Evolutionary conservation across 2,113 vertebrate genomes (phyloP).

Genomic region (Aegypius monachus): DNA sequence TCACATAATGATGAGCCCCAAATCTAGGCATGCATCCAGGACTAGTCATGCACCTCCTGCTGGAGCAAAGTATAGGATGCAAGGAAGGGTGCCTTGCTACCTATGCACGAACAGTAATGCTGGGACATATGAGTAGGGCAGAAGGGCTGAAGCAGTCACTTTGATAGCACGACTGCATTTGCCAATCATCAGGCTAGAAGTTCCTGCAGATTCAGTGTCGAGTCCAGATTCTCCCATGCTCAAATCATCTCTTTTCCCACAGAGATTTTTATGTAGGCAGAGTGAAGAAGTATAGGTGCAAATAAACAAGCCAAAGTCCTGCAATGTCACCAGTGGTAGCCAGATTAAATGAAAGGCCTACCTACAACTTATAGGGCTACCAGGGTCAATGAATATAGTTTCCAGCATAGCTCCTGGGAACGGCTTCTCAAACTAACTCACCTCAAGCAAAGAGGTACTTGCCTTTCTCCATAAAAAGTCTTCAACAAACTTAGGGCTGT

Average conservation of each 20-base stretch:
- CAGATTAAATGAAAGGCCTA: neutral
- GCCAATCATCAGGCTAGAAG: neutral
- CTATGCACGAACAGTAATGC: rapidly evolving
- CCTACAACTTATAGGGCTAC: neutral
- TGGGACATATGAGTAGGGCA: neutral
- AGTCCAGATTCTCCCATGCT: neutral
- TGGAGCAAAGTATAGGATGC: neutral
- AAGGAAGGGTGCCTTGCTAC: neutral
- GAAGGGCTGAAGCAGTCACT: neutral
- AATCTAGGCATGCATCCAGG: neutral
- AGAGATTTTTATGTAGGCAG: neutral
- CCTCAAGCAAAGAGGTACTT: neutral
- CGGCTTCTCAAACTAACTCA: neutral
- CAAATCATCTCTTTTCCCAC: neutral
- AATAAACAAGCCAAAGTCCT: neutral
- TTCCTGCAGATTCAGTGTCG: neutral
- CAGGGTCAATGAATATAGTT: neutral
- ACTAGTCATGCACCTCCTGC: neutral
- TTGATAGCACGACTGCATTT: neutral
- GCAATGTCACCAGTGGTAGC: neutral
- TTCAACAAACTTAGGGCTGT: neutral
- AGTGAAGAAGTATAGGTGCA: neutral
- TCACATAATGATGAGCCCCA: neutral
- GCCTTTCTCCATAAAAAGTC: neutral
- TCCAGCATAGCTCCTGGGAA: neutral